Evolutionary conservation across 2,113 vertebrate species (phyloP), one percentile per base, ranked within the genome.

Genomic region (Crotophaga sulcirostris): DNA sequence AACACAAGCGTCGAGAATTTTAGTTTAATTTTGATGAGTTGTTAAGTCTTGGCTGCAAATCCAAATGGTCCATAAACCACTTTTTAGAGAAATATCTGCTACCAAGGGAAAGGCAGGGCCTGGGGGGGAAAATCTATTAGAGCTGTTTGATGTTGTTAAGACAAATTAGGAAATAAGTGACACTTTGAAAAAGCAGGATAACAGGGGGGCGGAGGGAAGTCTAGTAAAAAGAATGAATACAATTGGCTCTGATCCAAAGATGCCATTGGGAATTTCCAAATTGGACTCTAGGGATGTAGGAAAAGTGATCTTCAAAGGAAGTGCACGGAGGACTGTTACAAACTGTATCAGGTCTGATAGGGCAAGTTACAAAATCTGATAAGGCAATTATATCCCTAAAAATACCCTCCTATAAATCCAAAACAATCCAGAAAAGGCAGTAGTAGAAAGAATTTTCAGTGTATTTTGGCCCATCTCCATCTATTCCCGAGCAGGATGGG

Each of bases 131-230:
- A n/a, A 47, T 51, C 58, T 80, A 1, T 82, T 76, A 63, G 14
- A 90, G 8, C 42, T 67, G 17, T 44, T 93, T 0, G 0, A 13
- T 54, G 21, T 28, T 40, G 15, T 66, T 87, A 83, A 55, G 34
- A 73, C 29, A 62, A 47, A 51, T 42, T 34, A 80, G 51, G 52
- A 70, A 69, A 62, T 2, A n/a, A 85, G 38, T 15, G 55, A 31
- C 42, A 73, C 23, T 24, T 19, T 66, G 45, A 74, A 87, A 77
- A 83, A 55, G 31, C 19, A 44, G 19, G 9, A 47, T 52, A 51
- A 6, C 0, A 3, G 3, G 2, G 2, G 2, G 4, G 20, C 18
- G 3, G 8, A 31, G 26, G 23, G 9, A 16, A 38, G 45, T 11
- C 16, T 16, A 45, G 24, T 72, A 28, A 42, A 82, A 93, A 47